Evolutionary conservation across 2,888 invertebrate genomes (phyloP).

Genomic region (Dioctria rufipes): DNA sequence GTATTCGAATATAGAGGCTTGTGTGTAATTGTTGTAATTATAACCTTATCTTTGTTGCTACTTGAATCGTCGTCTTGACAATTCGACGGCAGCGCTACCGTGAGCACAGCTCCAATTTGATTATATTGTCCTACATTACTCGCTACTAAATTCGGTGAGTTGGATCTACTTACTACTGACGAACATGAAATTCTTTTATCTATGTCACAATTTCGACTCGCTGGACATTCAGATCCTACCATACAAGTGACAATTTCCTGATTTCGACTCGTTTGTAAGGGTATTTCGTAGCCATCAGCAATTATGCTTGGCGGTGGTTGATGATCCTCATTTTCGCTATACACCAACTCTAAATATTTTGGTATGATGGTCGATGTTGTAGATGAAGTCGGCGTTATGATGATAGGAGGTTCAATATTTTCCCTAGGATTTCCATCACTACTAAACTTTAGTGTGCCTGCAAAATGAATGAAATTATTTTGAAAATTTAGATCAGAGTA

Average conservation of each 20-base stretch:
- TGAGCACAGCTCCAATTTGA: slow-evolving; percentile 54
- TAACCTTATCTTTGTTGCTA: slow-evolving; percentile 22
- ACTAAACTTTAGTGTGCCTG: slow-evolving; percentile 56
- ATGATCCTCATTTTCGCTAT: slow-evolving; percentile 73
- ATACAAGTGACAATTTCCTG: slow-evolving; percentile 30
- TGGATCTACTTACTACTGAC: slow-evolving; percentile 47
- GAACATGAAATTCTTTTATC: slow-evolving; percentile 51
- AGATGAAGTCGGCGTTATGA: slow-evolving; percentile 59
- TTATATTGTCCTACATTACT: slow-evolving; percentile 55
- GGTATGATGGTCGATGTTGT: slow-evolving; percentile 66
- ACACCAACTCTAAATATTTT: slow-evolving; percentile 79
- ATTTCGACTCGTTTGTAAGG: slow-evolving; percentile 52
- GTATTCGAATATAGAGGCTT: slow-evolving; percentile 57
- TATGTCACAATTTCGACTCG: slow-evolving; percentile 3
- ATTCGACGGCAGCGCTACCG: slow-evolving; percentile 55
- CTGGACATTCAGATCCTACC: slow-evolving; percentile 26
- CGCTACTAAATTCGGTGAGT: slow-evolving; percentile 51
- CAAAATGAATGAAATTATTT: slow-evolving; percentile 39
- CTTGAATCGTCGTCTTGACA: slow-evolving; percentile 47
- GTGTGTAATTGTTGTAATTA: slow-evolving; percentile 4
- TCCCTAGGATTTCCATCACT: slow-evolving; percentile 58
- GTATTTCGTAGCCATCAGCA: slow-evolving; percentile 61
- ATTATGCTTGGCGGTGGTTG: slow-evolving; percentile 50
- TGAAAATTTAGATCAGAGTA: background rate
- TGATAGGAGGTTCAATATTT: slow-evolving; percentile 59